A percentile compares a stretch with the other conserved stretches of the same genome.
These are phyloP conservation scores for Sturnira hondurensis DNA, from an alignment of 2,113 vertebrate species.

Conservation along the genomic window DNA sequence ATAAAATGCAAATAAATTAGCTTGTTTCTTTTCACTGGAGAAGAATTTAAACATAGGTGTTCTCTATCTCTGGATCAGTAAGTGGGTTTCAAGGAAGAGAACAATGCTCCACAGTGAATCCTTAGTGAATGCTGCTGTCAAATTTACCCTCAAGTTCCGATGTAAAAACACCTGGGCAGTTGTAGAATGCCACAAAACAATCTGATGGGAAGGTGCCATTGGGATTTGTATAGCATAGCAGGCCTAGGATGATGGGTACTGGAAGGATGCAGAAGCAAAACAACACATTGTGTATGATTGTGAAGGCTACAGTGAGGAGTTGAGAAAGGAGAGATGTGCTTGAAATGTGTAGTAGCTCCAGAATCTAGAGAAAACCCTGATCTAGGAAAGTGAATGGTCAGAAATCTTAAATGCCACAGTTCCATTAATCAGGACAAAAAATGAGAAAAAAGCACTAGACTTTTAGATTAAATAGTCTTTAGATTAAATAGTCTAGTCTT, in stretches of 20 bases:
- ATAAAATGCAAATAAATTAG: constrained; percentile 52
- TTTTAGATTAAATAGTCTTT: background rate
- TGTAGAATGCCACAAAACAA: background rate
- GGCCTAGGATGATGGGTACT: background rate
- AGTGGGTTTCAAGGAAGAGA: background rate
- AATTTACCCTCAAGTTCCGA: background rate
- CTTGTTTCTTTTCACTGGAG: constrained; percentile 46
- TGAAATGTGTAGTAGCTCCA: background rate
- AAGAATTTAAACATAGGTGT: background rate
- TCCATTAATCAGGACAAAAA: background rate
- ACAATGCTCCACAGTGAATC: background rate
- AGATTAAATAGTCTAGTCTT: no score
- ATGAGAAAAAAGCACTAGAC: background rate
- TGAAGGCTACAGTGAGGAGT: background rate
- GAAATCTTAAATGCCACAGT: background rate
- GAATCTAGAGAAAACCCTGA: background rate
- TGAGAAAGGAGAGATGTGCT: background rate
- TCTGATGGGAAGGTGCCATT: background rate
- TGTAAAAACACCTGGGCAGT: background rate
- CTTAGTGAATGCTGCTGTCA: background rate
- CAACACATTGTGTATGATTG: background rate
- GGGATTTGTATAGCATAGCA: background rate
- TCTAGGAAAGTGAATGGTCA: background rate
- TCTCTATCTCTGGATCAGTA: background rate
- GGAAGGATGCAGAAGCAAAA: background rate